A percentile compares a stretch with the other conserved stretches of the same genome.
phyloP scores from a whole-genome alignment of 1,140 invertebrate species.

The Ooceraea biroi region DNA sequence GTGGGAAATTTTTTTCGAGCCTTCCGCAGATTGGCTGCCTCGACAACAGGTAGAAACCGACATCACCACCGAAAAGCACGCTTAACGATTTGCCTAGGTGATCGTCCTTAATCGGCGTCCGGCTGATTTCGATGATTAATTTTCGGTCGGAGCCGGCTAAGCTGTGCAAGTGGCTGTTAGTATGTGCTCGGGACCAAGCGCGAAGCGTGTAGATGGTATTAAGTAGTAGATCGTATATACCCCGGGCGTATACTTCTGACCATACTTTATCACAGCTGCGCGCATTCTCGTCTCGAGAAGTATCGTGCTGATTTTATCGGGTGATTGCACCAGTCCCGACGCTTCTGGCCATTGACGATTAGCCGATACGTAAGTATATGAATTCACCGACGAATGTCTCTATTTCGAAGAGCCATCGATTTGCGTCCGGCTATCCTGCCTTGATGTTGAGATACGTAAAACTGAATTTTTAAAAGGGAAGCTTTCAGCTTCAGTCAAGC shows the following conservation, averaged over 20 bases:
- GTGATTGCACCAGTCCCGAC: constrained; percentile 49
- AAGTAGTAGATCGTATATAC: constrained; percentile 63
- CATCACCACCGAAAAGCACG: constrained; percentile 48
- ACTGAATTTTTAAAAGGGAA: too few relatives aligned
- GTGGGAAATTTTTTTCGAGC: constrained; percentile 62
- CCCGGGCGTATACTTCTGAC: constrained; percentile 37
- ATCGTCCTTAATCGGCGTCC: constrained; percentile 69
- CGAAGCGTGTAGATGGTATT: constrained; percentile 46
- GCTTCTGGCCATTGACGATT: constrained; percentile 65
- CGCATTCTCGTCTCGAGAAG: constrained; percentile 51
- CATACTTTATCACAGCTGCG: constrained; percentile 38
- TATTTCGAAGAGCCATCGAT: constrained; percentile 14
- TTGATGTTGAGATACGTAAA: too few relatives aligned
- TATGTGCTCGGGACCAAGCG: constrained; percentile 72
- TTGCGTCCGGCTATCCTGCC: background rate
- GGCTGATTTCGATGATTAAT: constrained; percentile 78
- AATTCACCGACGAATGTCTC: constrained; percentile 44
- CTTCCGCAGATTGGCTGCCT: constrained; percentile 38
- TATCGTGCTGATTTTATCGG: constrained; percentile 61
- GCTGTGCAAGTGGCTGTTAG: constrained; percentile 79
- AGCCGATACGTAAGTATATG: constrained; percentile 57
- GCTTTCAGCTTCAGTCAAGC: too few relatives aligned
- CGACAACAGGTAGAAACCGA: constrained; percentile 50
- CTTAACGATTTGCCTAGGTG: constrained; percentile 60
- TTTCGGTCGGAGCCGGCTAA: constrained; percentile 62